Base-by-base conservation (phyloP, 2,113 vertebrate genomes). In the Hypocryptadius cinnamomeus region DNA sequence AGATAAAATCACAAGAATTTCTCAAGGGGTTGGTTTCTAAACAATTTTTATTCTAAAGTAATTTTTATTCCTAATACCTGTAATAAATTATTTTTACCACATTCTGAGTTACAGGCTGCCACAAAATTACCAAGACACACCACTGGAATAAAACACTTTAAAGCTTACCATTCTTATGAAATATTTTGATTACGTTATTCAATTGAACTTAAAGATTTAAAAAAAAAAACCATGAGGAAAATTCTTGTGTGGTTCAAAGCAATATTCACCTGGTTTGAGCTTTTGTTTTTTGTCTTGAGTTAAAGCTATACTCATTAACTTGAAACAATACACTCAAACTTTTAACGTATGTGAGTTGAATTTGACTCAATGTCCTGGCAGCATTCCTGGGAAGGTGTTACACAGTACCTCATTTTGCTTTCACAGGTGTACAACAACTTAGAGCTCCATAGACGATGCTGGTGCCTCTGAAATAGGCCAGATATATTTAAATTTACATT, bases 101-200 rank as follows among this genome's bases (percentile, higher is more conserved):
- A 90, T 94, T 97, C 44, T 77, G 83, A 90, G 42, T 96, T 94
- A 86, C 40, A 54, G 53, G n/a, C 66, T 93, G 68, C 70, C 77
- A 92, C 47, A 79, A 92, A 94, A 89, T 85, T 90, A 89, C 90
- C 74, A 95, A 96, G 60, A 51, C 30, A 39, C 64, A 86, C 80
- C 80, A 71, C 48, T 85, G 87, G 95, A 85, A 87, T 93, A 95
- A 96, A 97, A 85, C 53, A 80, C 63, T 97, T 97, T 45, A 96
- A 85, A 95, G 93, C 59, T 97, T 88, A 71, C 96, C 54, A 94
- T 95, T 97, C 70, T 59, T 92, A 84, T 53, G 76, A 91, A 93
- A 61, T 79, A 92, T 93, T 97, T 95, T 97, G 66, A 94, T 97
- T 97, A 94, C 93, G 86, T 97, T 96, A 95, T 92, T 93, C 48